phyloP scores from a whole-genome alignment of 2,888 invertebrate genomes.

The Luperina nickerlii region DNA sequence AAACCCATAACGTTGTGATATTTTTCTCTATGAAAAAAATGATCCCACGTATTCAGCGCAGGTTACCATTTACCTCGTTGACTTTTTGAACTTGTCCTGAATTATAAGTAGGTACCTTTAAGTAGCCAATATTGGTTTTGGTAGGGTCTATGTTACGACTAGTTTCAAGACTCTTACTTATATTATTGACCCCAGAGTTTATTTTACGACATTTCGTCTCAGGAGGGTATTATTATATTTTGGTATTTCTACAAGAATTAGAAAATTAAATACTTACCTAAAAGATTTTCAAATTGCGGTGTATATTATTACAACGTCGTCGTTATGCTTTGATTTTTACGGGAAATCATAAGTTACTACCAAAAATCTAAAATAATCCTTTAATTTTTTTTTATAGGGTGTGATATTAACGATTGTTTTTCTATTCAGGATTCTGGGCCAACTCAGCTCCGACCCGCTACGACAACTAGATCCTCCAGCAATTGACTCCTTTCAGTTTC shows the following conservation, averaged over 20 bases:
- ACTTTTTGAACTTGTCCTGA: constrained; percentile 41
- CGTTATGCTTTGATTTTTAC: not conserved
- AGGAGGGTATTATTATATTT: not conserved
- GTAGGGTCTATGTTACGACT: constrained; percentile 1
- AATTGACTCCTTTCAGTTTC: constrained; percentile 72
- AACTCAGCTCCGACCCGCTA: constrained; percentile 81
- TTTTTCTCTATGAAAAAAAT: not conserved
- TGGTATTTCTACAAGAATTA: not conserved
- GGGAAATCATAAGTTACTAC: not conserved
- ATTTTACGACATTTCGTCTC: not conserved
- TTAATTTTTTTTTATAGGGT: not conserved
- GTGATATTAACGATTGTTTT: constrained; percentile 25
- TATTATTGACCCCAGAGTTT: not conserved
- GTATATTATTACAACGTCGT: not conserved
- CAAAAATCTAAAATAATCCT: not conserved
- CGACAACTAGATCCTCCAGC: constrained; percentile 80
- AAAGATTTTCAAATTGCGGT: not conserved
- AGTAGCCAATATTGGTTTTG: constrained; percentile 29
- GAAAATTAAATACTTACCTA: not conserved
- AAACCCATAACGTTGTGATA: not conserved
- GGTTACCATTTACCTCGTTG: constrained; percentile 40
- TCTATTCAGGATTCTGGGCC: constrained; percentile 83
- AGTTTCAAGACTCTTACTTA: not conserved
- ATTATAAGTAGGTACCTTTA: constrained; percentile 43
- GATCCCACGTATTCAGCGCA: constrained; percentile 33